Evolutionary conservation across 2,888 invertebrate species (phyloP), one percentile per base, ranked within the genome.

Genomic region (Rapana venosa): DNA sequence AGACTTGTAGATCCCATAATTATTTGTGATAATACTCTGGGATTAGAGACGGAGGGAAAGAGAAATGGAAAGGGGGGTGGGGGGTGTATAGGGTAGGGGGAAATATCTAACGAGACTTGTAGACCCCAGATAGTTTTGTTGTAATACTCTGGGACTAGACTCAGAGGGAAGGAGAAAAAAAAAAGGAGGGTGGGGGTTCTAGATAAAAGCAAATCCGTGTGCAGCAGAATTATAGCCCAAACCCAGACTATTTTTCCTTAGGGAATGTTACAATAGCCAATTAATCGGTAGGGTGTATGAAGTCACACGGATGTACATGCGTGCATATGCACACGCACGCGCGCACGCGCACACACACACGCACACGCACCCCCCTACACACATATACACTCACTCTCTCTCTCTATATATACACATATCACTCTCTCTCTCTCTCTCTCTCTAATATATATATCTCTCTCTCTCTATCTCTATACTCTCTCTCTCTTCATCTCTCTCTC

Each of bases 351-450:
- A 79, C 35, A 35, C 79, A 79, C 79, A 79, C 35, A 79, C 79
- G 35, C 35, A 79, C 79, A 79, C 35, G 35, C 79, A 79, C 35
- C 32, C 79, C 32, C 35, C 32, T 35, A 79, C 35, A 79, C 79
- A 79, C 35, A 79, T 35, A 79, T 17, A 79, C 79, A 79, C 22
- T 35, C 79, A 35, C 79, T 74, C 74, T 74, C 74, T 74, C 74
- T 74, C 74, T 74, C 74, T 74, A 26, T 2, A 20, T n/a, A 20
- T n/a, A 4, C 74, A 4, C 47, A 47, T 47, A 47, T 47, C 74
- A 13, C 11, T 26, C 74, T n/a, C 4, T 26, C 26, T 26, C n/a
- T n/a, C 74, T n/a, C 1, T 26, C 26, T 26, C n/a, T n/a, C n/a
- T 26, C 74, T 74, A 4, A 0, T 77, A 32, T 77, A 15, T 77